Base-by-base conservation (phyloP, 2,888 invertebrate species). In the Nymphalis c-album region DNA sequence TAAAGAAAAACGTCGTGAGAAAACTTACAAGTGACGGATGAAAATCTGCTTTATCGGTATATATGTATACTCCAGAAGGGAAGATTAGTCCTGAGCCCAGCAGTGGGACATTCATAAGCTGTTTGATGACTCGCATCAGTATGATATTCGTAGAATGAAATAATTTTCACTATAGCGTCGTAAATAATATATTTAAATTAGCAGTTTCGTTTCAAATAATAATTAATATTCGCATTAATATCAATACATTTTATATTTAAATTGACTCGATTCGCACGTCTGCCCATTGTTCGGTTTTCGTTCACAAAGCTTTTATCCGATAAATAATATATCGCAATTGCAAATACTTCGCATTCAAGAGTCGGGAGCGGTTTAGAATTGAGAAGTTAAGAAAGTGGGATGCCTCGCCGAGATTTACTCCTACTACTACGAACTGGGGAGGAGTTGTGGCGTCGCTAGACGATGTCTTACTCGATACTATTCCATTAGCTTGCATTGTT, bases 301-400 rank as follows among this genome's bases (percentile, higher is more conserved):
- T 59, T 61, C 55, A 50, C 69, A 67, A 68, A 26, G 50, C 69
- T 64, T 73, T 71, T 73, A 73, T 71, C 73, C 77, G 76, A 78
- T 85, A 84, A 83, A 81, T 84, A 80, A 83, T 81, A 81, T 81
- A 85, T 81, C 75, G 77, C 71, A 73, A 69, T 71, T 73, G 71
- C 72, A 69, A 73, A 84, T 83, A 83, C 82, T 82, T 82, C 70
- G 75, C 78, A 74, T 76, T 76, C 69, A 72, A 75, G 76, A 77
- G 77, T 73, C 77, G 69, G 71, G 74, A 71, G 73, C 76, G 77
- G 76, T 74, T 69, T 76, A 73, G 81, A 83, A 84, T 86, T 79
- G 83, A 82, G 82, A 85, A 85, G 84, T 87, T 85, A 77, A 80
- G 73, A 73, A 77, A 78, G 76, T 72, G 69, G 70, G 64, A 74